A percentile compares a stretch with the other conserved stretches of the same genome.
phyloP scores from a whole-genome alignment of 2,888 invertebrate genomes.

The Carpatolechia fugitivella region DNA sequence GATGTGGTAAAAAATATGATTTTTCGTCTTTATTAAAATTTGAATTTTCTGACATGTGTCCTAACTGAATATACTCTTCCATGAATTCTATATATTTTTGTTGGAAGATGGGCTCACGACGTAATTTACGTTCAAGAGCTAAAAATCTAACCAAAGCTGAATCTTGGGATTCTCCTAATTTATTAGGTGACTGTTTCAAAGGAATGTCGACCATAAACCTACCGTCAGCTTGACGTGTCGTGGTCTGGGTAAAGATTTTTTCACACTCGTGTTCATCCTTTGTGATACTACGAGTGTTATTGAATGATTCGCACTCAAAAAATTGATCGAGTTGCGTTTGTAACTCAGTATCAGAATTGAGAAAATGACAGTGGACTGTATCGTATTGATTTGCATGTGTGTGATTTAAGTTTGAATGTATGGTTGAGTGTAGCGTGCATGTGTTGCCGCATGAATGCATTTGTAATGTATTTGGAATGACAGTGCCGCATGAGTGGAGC shows the following conservation, averaged over 20 bases:
- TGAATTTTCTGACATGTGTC: slow-evolving; percentile 11
- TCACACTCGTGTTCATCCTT: slow-evolving; percentile 5
- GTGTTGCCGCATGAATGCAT: too few relatives aligned
- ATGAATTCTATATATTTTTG: slow-evolving; percentile 9
- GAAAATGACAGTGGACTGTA: too few relatives aligned
- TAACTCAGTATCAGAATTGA: too few relatives aligned
- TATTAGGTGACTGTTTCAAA: slow-evolving; percentile 8
- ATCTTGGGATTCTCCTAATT: slow-evolving; percentile 17
- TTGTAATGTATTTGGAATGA: too few relatives aligned
- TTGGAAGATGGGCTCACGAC: slow-evolving; percentile 7
- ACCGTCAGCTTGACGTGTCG: neutral
- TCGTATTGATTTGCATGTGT: too few relatives aligned
- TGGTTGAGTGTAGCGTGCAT: too few relatives aligned
- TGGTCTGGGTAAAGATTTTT: neutral
- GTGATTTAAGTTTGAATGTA: too few relatives aligned
- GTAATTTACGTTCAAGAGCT: slow-evolving; percentile 13
- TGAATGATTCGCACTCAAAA: neutral
- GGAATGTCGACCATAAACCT: slow-evolving; percentile 17
- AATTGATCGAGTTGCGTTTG: too few relatives aligned
- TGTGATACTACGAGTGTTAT: too few relatives aligned
- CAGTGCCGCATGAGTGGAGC: too few relatives aligned
- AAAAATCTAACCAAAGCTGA: slow-evolving; percentile 9
- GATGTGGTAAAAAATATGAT: slow-evolving; percentile 12
- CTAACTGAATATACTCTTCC: slow-evolving; percentile 7
- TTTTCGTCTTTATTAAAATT: neutral